Evolutionary conservation across 92 coral and sea anemone species (phyloP), one percentile per base, ranked within the genome.

Genomic region (Bergia puertoricense): DNA sequence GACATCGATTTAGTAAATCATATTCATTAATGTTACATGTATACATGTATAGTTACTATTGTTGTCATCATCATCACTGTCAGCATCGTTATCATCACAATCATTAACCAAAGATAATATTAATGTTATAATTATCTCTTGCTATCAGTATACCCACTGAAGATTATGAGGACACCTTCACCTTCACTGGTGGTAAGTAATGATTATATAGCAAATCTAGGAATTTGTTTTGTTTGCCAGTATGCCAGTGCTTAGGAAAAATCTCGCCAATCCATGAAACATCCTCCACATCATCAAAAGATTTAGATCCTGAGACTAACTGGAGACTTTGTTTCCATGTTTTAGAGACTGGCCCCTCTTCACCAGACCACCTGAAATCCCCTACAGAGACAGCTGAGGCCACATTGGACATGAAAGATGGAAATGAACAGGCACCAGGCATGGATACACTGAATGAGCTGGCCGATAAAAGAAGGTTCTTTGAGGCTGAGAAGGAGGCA

Each of bases 391-490:
- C 37, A 16, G 30, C 56, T 2, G 45, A 23, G 0, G 77, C 65
- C 48, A 86, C 68, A 4, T 54, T 59, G 76, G 39, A 78, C 76
- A 56, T 74, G 3, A 79, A 20, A 0, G 42, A 76, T 36, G 85
- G 85, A 43, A 0, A 14, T 30, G 51, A 84, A 7, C 37, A 30
- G 15, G 66, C 79, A 79, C 90, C 92, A 48, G 99, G 97, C 41
- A 79, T 95, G 48, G 95, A 95, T 87, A 96, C 99, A 57, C 89
- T 94, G 83, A 90, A 96, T 80, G 98, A 96, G 68, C 77, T 69
- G 76, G 97, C 88, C 66, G 97, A 96, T 41, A 96, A 95, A 81
- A 80, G 89, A 71, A 89, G 88, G 75, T 96, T 96, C 90, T 95
- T 93, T 72, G 76, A 92, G 76, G 85, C 92, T 76, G 84, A 89